Evolutionary conservation across 1,140 invertebrate genomes (phyloP).

Genomic region (Sinella curviseta): DNA sequence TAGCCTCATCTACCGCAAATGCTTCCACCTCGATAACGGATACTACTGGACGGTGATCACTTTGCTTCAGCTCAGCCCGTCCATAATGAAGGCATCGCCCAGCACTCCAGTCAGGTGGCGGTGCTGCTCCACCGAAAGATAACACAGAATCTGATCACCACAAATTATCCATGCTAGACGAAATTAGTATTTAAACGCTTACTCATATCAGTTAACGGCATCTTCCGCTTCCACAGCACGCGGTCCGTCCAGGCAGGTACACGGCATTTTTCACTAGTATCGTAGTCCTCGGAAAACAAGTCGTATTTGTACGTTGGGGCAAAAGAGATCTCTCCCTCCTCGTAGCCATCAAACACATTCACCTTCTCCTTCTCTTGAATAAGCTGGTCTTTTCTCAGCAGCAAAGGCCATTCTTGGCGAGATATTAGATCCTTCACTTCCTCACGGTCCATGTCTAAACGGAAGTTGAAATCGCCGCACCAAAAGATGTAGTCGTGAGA

Average conservation of each 20-base stretch:
- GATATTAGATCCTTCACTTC: conserved; percentile 85
- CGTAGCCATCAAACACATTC: conserved; percentile 91
- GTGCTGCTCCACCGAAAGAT: conserved; percentile 51
- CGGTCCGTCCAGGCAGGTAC: conserved; percentile 98
- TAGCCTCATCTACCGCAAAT: conserved; percentile 71
- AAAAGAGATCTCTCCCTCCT: conserved; percentile 89
- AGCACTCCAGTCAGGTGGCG: conserved; percentile 65
- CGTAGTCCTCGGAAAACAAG: conserved; percentile 97
- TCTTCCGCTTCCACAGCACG: conserved; percentile 82
- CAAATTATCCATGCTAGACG: conserved; percentile 8
- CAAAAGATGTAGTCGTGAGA: conserved; percentile 99
- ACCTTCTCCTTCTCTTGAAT: conserved; percentile 74
- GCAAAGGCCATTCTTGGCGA: conserved; percentile 72
- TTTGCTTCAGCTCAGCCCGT: conserved; percentile 91
- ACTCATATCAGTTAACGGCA: conserved; percentile 69
- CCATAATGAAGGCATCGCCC: conserved; percentile 88
- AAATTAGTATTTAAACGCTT: conserved; percentile 30
- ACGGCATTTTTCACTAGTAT: conserved; percentile 96
- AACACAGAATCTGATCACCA: conserved; percentile 33
- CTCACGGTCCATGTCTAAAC: conserved; percentile 93
- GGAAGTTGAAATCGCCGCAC: conserved; percentile 99
- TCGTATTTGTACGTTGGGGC: conserved; percentile 99
- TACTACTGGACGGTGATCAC: conserved; percentile 94
- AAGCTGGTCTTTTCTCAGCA: conserved; percentile 88
- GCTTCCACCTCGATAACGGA: conserved; percentile 86